Evolutionary conservation across 2,888 invertebrate species (phyloP), one percentile per base, ranked within the genome.

Genomic region (Cordylochernes scorpioides): DNA sequence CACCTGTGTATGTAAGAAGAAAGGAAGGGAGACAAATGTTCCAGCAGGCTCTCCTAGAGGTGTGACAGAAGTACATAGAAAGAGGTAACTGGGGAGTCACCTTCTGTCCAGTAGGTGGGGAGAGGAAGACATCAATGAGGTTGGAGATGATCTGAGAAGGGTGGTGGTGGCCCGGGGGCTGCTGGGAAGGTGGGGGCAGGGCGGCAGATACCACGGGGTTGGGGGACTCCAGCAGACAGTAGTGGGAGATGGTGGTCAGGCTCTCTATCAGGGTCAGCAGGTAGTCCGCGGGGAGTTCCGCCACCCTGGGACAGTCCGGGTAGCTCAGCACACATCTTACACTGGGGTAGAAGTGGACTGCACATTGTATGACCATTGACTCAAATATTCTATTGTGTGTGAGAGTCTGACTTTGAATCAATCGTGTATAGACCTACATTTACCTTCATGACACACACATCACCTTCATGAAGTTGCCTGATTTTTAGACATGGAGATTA

Each of bases 271-370:
- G 66, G 1, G 67, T 70, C 6, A 73, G 63, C 4, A 71, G 64
- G 47, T 77, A 74, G 54, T 77, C 75, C 0, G 73, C 66, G 3
- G 72, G 70, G 29, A 36, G 35, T n/a, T 18, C 31, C 49, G 77
- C 75, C 27, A 80, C 60, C 47, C 78, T 77, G 37, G 60, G 61
- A 49, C 73, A 73, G 29, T 80, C 55, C 47, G 77, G 75, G 44
- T 71, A 69, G 24, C 74, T 67, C 2, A 75, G 69, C 40, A 67
- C 67, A n/a, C n/a, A n/a, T n/a, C n/a, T n/a, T n/a, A n/a, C n/a
- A n/a, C n/a, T n/a, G n/a, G n/a, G n/a, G n/a, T n/a, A n/a, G n/a
- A n/a, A n/a, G n/a, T n/a, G n/a, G n/a, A n/a, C n/a, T n/a, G n/a
- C n/a, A n/a, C n/a, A n/a, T n/a, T n/a, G n/a, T n/a, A n/a, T n/a